Evolutionary conservation across 1,140 invertebrate species (phyloP), one percentile per base, ranked within the genome.

Genomic region (Acromyrmex charruanus): DNA sequence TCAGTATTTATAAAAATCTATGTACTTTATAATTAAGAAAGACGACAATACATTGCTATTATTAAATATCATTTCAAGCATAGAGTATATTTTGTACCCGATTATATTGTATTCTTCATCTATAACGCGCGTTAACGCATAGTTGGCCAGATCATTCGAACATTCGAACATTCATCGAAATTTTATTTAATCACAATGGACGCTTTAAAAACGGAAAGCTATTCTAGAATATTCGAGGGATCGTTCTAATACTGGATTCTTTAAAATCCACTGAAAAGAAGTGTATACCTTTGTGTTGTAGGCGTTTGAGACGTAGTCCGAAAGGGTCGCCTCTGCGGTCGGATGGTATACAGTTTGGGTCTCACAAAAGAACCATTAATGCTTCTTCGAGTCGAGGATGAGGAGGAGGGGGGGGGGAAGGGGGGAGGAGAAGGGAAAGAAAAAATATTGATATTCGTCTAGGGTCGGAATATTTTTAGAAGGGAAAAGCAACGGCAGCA

Each of bases 391-490:
- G 16, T 31, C 39, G 55, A 44, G n/a, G 7, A 14, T 49, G 9
- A 21, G 14, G 14, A 1, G 18, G 14, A 25, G 25, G 25, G 35
- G n/a, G 39, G 16, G 61, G 21, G 21, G 21, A 21, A 44, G n/a
- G 39, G 12, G 25, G 10, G 44, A 72, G 21, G 35, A 14, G 44
- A 72, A 53, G 58, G 90, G 44, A 66, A 7, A 49, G 88, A 85
- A 90, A 93, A 77, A 89, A 89, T 68, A 61, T 66, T 39, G 14
- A 51, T 53, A 71, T 65, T 74, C 89, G 89, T 93, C 91, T 89
- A 94, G 92, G 92, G 93, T 93, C 92, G 59, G 79, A 85, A 91
- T 93, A 93, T 93, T 93, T 93, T 93, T 92, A 92, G 90, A 82
- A 87, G 75, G 59, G 69, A 51, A 81, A 81, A 61, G 58, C 80